A percentile compares a stretch with the other conserved stretches of the same genome.
phyloP scores from a whole-genome alignment of 2,113 vertebrate genomes.

The Python bivittatus region DNA sequence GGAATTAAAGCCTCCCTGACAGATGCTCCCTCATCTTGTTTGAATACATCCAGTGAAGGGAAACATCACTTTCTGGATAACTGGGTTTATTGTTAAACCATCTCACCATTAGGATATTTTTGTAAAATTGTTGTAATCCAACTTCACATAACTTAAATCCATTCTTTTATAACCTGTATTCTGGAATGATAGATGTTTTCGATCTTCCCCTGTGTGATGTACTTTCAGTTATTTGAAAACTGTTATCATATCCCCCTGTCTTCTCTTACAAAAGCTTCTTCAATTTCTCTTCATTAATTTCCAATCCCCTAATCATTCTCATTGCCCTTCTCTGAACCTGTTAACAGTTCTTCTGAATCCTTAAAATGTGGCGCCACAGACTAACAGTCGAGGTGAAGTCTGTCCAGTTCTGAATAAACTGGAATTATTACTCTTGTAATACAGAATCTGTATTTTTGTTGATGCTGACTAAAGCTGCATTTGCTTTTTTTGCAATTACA shows the following conservation, averaged over 20 bases:
- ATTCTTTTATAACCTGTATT: not conserved
- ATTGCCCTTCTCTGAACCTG: not conserved
- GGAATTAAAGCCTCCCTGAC: not conserved
- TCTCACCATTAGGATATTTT: not conserved
- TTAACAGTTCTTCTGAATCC: not conserved
- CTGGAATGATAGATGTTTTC: not conserved
- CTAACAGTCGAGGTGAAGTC: not conserved
- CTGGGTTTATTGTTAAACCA: not conserved
- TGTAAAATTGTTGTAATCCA: not conserved
- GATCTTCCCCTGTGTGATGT: not conserved
- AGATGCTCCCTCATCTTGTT: not conserved
- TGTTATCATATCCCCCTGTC: not conserved
- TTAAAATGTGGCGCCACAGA: not conserved
- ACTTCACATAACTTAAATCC: not conserved
- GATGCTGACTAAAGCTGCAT: not conserved
- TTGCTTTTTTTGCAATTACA: not conserved
- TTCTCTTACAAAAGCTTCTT: not conserved
- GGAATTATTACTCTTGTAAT: not conserved
- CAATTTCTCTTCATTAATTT: not conserved
- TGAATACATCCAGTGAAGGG: not conserved
- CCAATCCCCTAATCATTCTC: not conserved
- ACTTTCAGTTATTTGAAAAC: not conserved
- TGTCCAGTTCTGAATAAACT: not conserved
- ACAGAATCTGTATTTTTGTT: not conserved
- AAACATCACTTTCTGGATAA: not conserved